A percentile compares a stretch with the other conserved stretches of the same genome.
phyloP scores from a whole-genome alignment of 2,113 vertebrate species.

The Anolis carolinensis region DNA sequence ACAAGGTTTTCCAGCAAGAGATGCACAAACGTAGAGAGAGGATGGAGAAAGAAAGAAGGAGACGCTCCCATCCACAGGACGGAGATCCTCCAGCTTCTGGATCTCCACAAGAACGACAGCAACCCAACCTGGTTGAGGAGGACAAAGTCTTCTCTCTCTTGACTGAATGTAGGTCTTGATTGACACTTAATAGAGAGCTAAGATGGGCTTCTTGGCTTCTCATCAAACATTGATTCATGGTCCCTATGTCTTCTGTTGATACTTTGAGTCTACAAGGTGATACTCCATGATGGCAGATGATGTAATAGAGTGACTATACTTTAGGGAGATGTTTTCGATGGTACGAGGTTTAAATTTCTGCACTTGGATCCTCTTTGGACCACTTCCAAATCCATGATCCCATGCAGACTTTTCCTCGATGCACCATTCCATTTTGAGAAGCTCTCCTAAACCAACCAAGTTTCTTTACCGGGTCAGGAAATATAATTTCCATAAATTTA shows the following conservation, averaged over 20 bases:
- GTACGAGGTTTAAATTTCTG: too few relatives aligned
- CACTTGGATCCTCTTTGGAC: too few relatives aligned
- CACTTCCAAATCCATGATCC: too few relatives aligned
- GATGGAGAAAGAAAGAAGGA: neutral
- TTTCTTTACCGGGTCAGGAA: neutral
- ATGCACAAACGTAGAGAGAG: neutral
- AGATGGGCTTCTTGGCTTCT: rapidly evolving
- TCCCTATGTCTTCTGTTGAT: too few relatives aligned
- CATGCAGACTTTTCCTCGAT: neutral
- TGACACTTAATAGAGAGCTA: neutral
- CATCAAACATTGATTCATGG: rapidly evolving
- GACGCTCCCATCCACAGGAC: neutral
- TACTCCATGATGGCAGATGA: too few relatives aligned
- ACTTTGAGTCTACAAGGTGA: neutral
- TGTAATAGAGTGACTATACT: too few relatives aligned
- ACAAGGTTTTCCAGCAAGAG: conserved; percentile 25
- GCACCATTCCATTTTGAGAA: neutral
- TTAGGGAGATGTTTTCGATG: too few relatives aligned
- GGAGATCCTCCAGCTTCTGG: rapidly evolving
- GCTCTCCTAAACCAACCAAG: neutral
- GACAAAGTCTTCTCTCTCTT: conserved; percentile 44
- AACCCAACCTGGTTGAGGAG: neutral
- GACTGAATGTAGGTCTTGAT: conserved; percentile 40
- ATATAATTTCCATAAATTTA: too few relatives aligned
- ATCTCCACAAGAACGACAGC: neutral